Conservation (phyloP, 2,113 vertebrate genomes). For the Melierax canorus region DNA sequence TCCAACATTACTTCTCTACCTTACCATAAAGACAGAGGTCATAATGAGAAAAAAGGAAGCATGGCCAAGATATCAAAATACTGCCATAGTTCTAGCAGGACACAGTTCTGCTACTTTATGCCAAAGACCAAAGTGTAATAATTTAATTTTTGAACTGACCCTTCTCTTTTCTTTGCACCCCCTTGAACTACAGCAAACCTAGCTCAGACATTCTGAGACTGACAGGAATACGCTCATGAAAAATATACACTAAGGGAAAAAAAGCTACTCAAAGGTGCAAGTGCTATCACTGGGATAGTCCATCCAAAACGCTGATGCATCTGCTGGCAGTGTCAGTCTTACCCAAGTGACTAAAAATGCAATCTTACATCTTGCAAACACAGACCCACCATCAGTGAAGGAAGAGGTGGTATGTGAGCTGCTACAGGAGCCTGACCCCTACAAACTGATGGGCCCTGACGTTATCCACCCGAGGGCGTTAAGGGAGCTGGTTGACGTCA, state of each 20-base stretch:
- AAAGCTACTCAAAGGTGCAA: not conserved
- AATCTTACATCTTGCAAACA: not conserved
- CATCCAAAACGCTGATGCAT: not conserved
- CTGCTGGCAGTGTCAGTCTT: not conserved
- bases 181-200: not conserved
- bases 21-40: not conserved
- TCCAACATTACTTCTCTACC: not conserved
- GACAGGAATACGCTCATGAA: not conserved
- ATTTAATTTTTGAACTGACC: not conserved
- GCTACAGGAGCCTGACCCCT: not conserved
- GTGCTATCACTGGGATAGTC: not conserved
- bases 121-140: not conserved
- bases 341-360: not conserved
- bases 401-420: not conserved
- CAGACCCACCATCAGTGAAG: not conserved
- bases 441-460: not conserved
- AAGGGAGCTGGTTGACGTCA: not conserved
- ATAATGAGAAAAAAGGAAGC: not conserved
- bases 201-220: not conserved
- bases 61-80: not conserved
- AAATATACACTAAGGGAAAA: not conserved
- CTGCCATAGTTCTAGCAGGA: not conserved
- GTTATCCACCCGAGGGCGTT: not conserved
- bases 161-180: not conserved
- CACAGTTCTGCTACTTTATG: not conserved